Conservation (phyloP, 2,888 invertebrate species). For the Lasioglossum pauxillum region DNA sequence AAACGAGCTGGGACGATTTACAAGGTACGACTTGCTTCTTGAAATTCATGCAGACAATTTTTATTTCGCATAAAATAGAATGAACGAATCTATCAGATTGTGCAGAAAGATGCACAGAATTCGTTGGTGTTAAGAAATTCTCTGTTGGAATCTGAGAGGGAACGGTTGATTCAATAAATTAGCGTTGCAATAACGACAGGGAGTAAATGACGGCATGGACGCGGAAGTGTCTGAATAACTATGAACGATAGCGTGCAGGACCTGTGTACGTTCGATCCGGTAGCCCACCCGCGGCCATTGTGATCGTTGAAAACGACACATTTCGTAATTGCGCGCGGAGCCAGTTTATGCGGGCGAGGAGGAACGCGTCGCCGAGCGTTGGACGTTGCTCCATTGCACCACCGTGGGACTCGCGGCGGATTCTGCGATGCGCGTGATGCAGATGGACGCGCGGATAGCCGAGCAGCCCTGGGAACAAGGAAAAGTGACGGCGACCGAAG, state of each 20-base stretch:
- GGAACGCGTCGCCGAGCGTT: slow-evolving; percentile 4
- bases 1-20: too few relatives aligned
- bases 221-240: slow-evolving; percentile 26
- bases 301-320: slow-evolving; percentile 65
- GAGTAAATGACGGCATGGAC: neutral
- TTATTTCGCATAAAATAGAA: too few relatives aligned
- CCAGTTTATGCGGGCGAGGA: slow-evolving; percentile 55
- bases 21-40: too few relatives aligned
- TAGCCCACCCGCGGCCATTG: slow-evolving; percentile 44
- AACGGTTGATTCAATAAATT: neutral
- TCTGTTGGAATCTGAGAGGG: neutral
- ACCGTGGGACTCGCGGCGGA: neutral
- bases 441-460: slow-evolving; percentile 28
- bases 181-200: neutral
- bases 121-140: neutral
- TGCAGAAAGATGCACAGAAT: neutral
- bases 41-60: too few relatives aligned
- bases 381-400: neutral
- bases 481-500: slow-evolving; percentile 15
- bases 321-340: slow-evolving; percentile 63
- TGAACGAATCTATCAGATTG: too few relatives aligned
- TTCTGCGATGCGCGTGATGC: slow-evolving; percentile 16
- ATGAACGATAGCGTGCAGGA: slow-evolving; percentile 37
- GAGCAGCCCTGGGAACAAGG: neutral
- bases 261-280: neutral